Evolutionary conservation across 2,113 vertebrate species (phyloP).

Genomic region (Turdus rufiventris): DNA sequence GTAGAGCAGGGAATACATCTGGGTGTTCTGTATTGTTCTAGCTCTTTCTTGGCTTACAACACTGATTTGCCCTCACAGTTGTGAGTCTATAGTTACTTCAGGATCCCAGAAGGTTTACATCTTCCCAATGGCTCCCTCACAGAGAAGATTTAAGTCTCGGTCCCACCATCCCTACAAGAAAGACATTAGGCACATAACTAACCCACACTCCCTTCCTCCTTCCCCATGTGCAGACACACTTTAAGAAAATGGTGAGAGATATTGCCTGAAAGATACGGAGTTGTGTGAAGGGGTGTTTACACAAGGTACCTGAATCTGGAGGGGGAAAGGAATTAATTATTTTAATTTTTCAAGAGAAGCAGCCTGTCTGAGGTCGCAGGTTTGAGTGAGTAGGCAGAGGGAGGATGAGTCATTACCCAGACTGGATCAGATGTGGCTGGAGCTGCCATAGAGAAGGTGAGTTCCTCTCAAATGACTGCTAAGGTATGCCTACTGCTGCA

Average conservation of each 20-base stretch:
- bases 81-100: neutral
- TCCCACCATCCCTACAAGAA: neutral
- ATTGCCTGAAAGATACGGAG: neutral
- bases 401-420: neutral
- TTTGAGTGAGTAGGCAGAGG: neutral
- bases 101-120: neutral
- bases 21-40: neutral
- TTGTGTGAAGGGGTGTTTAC: neutral
- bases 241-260: neutral
- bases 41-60: neutral
- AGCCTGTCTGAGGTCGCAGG: neutral
- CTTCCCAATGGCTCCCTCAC: fast-evolving
- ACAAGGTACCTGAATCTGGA: neutral
- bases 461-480: neutral
- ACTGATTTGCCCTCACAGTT: neutral
- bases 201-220: neutral
- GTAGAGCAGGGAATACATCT: neutral
- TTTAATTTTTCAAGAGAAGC: neutral
- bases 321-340: neutral
- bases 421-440: neutral
- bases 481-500: neutral
- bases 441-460: neutral
- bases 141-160: neutral
- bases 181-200: neutral
- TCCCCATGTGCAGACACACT: neutral